Conservation (phyloP, 2,113 vertebrate genomes). For the Thamnaconus septentrionalis region DNA sequence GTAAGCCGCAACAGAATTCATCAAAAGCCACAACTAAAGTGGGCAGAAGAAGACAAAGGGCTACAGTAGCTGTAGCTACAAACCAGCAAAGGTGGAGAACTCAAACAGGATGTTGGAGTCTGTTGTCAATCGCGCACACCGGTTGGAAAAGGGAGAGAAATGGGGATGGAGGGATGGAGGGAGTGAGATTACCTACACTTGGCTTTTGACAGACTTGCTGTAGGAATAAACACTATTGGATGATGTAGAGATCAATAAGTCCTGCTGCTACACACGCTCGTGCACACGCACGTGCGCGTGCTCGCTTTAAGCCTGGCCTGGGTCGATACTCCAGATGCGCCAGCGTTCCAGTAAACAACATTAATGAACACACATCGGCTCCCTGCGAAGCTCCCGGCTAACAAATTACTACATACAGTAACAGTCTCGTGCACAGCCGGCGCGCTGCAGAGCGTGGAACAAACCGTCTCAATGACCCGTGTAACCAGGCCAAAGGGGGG, state of each 20-base stretch:
- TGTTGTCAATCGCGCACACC: constrained; percentile 33
- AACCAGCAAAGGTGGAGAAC: constrained; percentile 9
- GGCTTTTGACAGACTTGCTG: constrained; percentile 67
- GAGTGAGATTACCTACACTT: constrained; percentile 67
- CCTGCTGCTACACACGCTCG: constrained; percentile 42
- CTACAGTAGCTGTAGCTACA: constrained; percentile 4
- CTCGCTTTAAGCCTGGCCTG: constrained; percentile 25
- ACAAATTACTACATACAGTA: constrained; percentile 43
- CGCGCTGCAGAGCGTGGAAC: constrained; percentile 12
- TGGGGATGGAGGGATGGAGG: constrained; percentile 6
- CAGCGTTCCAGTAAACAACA: constrained; percentile 63
- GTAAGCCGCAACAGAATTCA: constrained; percentile 1
- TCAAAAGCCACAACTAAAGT: constrained; percentile 9
- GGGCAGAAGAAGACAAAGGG: constrained; percentile 8
- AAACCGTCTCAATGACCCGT: not conserved
- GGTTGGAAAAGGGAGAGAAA: constrained; percentile 22
- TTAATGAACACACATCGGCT: constrained; percentile 72
- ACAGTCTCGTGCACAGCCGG: constrained; percentile 3
- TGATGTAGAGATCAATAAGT: constrained; percentile 61
- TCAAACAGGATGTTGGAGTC: constrained; percentile 33
- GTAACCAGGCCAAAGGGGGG: not conserved
- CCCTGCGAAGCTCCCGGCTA: constrained; percentile 55
- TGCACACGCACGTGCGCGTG: constrained; percentile 34
- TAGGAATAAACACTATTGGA: constrained; percentile 66
- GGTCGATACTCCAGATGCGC: constrained; percentile 64